A percentile compares a stretch with the other conserved stretches of the same genome.
These are phyloP conservation scores for Siphamia tubifer DNA, from an alignment of 2,113 vertebrate species.

Conservation along the genomic window DNA sequence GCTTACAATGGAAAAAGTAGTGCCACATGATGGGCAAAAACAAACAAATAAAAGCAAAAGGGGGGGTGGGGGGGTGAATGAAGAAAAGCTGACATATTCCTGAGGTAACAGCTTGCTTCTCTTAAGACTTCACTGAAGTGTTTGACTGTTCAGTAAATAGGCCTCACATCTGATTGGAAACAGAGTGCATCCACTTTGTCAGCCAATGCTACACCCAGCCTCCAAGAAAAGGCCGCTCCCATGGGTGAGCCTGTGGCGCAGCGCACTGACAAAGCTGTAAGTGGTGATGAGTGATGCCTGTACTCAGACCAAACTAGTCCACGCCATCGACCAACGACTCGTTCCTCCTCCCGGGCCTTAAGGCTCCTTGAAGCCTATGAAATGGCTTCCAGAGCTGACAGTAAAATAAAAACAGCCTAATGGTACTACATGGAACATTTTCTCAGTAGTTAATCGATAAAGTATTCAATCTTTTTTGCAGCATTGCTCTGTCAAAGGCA, in stretches of 20 bases:
- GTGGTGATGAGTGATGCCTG: constrained; percentile 1
- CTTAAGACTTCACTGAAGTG: constrained; percentile 17
- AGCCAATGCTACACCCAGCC: background rate
- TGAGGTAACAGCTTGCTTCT: constrained; percentile 32
- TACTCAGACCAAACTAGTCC: background rate
- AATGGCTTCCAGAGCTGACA: too few relatives aligned
- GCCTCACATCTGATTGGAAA: constrained; percentile 34
- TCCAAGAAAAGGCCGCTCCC: background rate
- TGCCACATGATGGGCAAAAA: constrained; percentile 41
- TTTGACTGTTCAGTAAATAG: constrained; percentile 53
- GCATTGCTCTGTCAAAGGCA: too few relatives aligned
- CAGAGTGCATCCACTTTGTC: constrained; percentile 15
- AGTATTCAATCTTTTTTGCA: too few relatives aligned
- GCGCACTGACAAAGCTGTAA: background rate
- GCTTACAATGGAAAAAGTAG: constrained; percentile 41
- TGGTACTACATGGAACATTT: too few relatives aligned
- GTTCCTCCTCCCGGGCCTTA: background rate
- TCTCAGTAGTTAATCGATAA: too few relatives aligned
- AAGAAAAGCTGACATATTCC: constrained; percentile 18
- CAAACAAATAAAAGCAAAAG: constrained; percentile 55
- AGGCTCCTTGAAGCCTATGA: background rate
- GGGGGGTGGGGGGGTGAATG: background rate
- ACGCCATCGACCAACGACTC: background rate
- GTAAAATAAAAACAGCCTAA: too few relatives aligned
- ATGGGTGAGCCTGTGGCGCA: background rate